Evolutionary conservation across 2,888 invertebrate species (phyloP).

Genomic region (Apoderus coryli): DNA sequence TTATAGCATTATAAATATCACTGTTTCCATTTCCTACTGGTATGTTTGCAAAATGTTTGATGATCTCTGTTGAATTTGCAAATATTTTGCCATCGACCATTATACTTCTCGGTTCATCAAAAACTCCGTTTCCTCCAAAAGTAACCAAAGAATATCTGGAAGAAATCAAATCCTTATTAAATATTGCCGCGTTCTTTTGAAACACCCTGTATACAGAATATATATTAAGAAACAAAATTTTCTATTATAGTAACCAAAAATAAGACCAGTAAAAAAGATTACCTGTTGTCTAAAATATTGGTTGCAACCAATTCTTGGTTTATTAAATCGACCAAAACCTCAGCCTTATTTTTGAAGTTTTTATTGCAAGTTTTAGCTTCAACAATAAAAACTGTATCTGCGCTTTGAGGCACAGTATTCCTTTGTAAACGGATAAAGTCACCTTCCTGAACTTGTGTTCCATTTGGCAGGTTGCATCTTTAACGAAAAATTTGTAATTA

Average conservation of each 20-base stretch:
- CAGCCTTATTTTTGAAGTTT: constrained; percentile 26
- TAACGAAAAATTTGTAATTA: constrained; percentile 12
- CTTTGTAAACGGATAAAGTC: constrained; percentile 52
- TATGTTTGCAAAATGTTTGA: constrained; percentile 54
- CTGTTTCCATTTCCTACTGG: constrained; percentile 44
- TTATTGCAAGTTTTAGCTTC: constrained; percentile 77
- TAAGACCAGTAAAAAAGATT: no score
- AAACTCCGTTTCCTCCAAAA: constrained; percentile 69
- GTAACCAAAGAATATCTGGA: constrained; percentile 64
- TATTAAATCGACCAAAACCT: constrained; percentile 48
- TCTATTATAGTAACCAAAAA: no score
- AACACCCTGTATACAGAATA: no score
- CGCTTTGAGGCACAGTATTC: constrained; percentile 44
- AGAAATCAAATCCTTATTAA: no score
- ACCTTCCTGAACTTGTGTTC: constrained; percentile 58
- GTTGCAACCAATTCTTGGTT: constrained; percentile 52
- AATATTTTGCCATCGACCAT: constrained; percentile 57
- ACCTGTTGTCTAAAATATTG: constrained; percentile 53
- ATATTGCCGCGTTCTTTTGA: no score
- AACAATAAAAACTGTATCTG: constrained; percentile 79
- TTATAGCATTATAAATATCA: constrained; percentile 65
- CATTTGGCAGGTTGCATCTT: constrained; percentile 57
- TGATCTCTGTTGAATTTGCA: constrained; percentile 45
- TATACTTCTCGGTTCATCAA: constrained; percentile 55
- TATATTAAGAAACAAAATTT: no score